Evolutionary conservation across 2,888 invertebrate genomes (phyloP).

Genomic region (Augochlorella aurata): DNA sequence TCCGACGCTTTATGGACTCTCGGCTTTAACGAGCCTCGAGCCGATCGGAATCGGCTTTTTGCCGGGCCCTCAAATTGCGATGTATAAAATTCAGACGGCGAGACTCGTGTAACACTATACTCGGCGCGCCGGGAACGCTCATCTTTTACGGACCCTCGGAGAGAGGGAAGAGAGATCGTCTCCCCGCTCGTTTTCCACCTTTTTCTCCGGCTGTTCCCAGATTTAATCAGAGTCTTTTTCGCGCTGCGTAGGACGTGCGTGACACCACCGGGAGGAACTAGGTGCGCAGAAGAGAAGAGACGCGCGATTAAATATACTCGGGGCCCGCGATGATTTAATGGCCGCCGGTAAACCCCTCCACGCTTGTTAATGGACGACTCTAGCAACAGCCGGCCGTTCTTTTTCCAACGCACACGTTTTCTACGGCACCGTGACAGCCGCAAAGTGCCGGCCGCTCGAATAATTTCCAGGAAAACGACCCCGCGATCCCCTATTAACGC

Average conservation of each 20-base stretch:
- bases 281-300: constrained; percentile 10
- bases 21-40: background rate
- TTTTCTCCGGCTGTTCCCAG: constrained; percentile 5
- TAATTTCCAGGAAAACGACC: constrained; percentile 7
- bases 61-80: constrained; percentile 8
- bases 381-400: background rate
- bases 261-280: background rate
- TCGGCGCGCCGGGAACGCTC: background rate
- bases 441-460: background rate
- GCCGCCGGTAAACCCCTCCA: constrained; percentile 17
- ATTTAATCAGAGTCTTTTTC: constrained; percentile 37
- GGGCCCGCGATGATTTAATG: constrained; percentile 37
- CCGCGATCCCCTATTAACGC: background rate
- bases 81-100: background rate
- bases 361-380: background rate
- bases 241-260: constrained; percentile 36
- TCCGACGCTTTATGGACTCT: background rate
- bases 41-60: constrained; percentile 1
- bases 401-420: constrained; percentile 8
- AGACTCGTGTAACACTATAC: constrained; percentile 3
- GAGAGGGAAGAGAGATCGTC: background rate
- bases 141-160: background rate
- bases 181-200: background rate
- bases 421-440: constrained; percentile 6
- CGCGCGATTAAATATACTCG: constrained; percentile 32